Percentiles rank a stretch among this genome's conserved stretches.
Evolutionary conservation across 2,797 vertebrate genomes (phyloP).

Genomic region (Myiothlypis coronata): DNA sequence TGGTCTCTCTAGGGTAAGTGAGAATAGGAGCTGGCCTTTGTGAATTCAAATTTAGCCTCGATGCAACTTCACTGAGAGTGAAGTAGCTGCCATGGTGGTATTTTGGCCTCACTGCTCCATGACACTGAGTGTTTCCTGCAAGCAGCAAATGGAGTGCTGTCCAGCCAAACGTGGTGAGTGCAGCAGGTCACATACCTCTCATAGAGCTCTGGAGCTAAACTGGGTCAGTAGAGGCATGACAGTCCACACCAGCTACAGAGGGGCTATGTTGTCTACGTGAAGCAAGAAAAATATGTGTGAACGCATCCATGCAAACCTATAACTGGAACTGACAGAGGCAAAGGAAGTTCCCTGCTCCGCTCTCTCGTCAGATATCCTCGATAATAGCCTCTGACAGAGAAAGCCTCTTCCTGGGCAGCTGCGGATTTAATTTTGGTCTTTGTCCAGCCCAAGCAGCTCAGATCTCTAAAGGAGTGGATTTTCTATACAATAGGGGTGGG

Average conservation of each 20-base stretch:
- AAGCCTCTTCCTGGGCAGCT: conserved; percentile 34
- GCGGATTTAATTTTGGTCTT: background rate
- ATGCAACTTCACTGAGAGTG: background rate
- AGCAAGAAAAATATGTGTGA: background rate
- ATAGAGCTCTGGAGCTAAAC: background rate
- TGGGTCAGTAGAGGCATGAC: background rate
- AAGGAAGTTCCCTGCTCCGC: fast-evolving
- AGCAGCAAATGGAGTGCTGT: background rate
- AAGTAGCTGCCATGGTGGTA: background rate
- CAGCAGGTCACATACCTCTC: background rate
- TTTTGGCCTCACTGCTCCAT: background rate
- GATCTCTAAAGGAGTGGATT: background rate
- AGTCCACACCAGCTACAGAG: background rate
- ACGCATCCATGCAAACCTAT: background rate
- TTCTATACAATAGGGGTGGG: background rate
- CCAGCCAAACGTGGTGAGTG: background rate
- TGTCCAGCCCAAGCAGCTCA: conserved; percentile 10
- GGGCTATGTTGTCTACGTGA: background rate
- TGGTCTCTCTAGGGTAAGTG: background rate
- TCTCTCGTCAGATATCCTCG: background rate
- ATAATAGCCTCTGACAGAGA: background rate
- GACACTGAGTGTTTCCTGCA: background rate
- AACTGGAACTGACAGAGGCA: conserved; percentile 11
- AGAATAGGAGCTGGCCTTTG: background rate
- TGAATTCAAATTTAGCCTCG: background rate